Evolutionary conservation across 2,888 invertebrate species (phyloP).

Genomic region (Argyresthia albistria): DNA sequence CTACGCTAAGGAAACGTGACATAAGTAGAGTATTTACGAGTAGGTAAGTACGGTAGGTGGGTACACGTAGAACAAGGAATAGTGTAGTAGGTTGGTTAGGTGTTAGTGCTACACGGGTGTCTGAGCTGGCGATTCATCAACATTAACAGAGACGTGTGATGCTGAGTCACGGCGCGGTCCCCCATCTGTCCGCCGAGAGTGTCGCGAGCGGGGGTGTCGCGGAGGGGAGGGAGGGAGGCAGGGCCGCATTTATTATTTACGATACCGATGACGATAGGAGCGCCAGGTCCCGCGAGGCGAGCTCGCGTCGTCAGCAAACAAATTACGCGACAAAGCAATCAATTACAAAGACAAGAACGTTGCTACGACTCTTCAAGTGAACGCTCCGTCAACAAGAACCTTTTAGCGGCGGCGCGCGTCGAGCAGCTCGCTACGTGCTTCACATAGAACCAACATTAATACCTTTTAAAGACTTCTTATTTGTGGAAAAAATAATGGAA

Average conservation of each 20-base stretch:
- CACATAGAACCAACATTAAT: slow-evolving; percentile 36
- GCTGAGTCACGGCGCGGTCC: slow-evolving; percentile 33
- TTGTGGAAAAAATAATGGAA: slow-evolving; percentile 27
- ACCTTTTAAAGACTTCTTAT: slow-evolving; percentile 32
- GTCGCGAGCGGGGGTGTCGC: slow-evolving; percentile 10
- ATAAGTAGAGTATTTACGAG: too few species aligned
- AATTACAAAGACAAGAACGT: slow-evolving; percentile 66
- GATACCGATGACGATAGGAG: slow-evolving; percentile 51
- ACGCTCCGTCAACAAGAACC: slow-evolving; percentile 69
- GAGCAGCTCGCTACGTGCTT: slow-evolving; percentile 43
- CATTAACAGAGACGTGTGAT: slow-evolving; percentile 26
- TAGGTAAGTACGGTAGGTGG: too few species aligned
- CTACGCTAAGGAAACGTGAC: too few species aligned
- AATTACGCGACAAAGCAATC: slow-evolving; percentile 72
- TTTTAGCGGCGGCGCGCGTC: slow-evolving; percentile 51
- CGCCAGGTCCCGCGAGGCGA: slow-evolving; percentile 46
- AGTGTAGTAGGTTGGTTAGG: too few species aligned
- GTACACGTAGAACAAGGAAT: too few species aligned
- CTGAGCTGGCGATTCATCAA: slow-evolving; percentile 26
- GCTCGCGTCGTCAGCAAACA: slow-evolving; percentile 54
- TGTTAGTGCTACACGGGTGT: too few species aligned
- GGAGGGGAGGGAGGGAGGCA: slow-evolving; percentile 18
- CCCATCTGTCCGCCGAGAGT: background rate
- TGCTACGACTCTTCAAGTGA: slow-evolving; percentile 58
- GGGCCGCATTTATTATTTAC: slow-evolving; percentile 59